Evolutionary conservation across 1,140 invertebrate species (phyloP).

Genomic region (Galleria mellonella): DNA sequence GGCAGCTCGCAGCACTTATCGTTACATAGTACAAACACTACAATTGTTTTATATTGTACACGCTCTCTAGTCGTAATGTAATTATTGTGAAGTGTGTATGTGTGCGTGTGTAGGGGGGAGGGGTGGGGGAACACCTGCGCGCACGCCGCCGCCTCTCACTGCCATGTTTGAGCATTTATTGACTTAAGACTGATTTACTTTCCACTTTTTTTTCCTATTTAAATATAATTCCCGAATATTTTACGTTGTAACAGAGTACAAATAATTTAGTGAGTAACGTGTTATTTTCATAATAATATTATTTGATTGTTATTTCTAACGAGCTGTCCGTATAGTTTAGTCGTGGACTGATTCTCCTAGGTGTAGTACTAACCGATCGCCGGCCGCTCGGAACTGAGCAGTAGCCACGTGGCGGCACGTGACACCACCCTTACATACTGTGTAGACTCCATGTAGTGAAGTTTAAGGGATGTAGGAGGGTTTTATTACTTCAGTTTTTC

Average conservation of each 20-base stretch:
- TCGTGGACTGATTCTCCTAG: conserved; percentile 12
- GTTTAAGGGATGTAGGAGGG: too few species aligned
- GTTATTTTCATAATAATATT: conserved; percentile 11
- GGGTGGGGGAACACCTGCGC: too few species aligned
- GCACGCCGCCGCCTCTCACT: neutral
- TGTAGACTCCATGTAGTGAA: neutral
- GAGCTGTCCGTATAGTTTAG: neutral
- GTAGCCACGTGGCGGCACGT: neutral
- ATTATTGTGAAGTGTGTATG: too few species aligned
- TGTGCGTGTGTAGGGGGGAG: too few species aligned
- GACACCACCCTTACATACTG: too few species aligned
- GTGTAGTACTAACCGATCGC: neutral
- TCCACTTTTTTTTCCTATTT: conserved; percentile 13
- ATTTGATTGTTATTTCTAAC: conserved; percentile 9
- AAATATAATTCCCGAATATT: conserved; percentile 7
- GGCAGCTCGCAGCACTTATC: too few species aligned
- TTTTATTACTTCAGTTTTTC: too few species aligned
- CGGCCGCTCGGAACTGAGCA: neutral
- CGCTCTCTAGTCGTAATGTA: too few species aligned
- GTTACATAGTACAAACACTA: too few species aligned
- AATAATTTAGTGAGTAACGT: conserved; percentile 18
- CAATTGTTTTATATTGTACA: too few species aligned
- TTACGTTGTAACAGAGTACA: conserved; percentile 28
- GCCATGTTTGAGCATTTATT: conserved; percentile 1
- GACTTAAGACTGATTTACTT: conserved; percentile 29